phyloP scores from a whole-genome alignment of 2,113 vertebrate genomes.

The Cacatua alba region DNA sequence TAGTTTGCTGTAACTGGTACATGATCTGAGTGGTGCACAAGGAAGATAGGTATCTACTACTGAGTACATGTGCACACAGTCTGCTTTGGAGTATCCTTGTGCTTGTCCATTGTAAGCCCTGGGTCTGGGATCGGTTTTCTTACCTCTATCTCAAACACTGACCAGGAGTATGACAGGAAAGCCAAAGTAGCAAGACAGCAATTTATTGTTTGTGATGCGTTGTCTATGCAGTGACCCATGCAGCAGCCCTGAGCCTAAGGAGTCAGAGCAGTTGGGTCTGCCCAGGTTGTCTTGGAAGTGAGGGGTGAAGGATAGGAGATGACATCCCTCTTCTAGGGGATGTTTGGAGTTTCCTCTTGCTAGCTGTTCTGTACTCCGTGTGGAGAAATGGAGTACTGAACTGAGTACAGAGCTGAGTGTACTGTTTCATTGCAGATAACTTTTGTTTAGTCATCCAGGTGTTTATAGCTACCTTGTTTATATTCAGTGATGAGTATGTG shows the following conservation, averaged over 20 bases:
- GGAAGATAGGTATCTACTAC: background rate
- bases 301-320: background rate
- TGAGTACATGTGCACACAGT: accelerated
- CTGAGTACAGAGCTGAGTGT: background rate
- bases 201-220: background rate
- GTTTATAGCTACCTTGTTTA: background rate
- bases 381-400: background rate
- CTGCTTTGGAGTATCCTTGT: background rate
- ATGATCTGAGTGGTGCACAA: background rate
- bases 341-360: background rate
- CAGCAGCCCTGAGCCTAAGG: background rate
- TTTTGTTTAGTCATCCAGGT: background rate
- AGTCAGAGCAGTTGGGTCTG: background rate
- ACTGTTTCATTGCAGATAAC: background rate
- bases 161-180: background rate
- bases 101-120: background rate
- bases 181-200: background rate
- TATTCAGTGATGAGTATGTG: background rate
- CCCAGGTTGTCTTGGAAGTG: background rate
- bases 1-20: background rate
- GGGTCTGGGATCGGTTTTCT: background rate
- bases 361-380: background rate
- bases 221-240: background rate
- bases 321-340: background rate
- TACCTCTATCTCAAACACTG: background rate